Percentiles rank a stretch among this genome's conserved stretches.
These are phyloP conservation scores for Megalops cyprinoides DNA, from an alignment of 2,797 vertebrate species.

Conservation along the genomic window DNA sequence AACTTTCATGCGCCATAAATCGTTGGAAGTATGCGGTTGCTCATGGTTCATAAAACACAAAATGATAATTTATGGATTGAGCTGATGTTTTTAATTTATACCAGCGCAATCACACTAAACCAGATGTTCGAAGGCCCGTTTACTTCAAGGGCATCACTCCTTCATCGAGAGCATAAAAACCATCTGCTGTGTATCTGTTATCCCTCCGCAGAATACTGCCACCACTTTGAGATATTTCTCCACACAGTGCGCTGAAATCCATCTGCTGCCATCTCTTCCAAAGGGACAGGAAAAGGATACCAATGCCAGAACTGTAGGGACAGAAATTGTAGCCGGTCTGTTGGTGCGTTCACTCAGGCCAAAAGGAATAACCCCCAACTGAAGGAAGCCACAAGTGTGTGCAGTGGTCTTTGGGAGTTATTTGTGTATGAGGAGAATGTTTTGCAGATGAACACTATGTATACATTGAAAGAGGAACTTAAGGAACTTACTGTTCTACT, in stretches of 20 bases:
- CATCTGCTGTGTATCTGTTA: background rate
- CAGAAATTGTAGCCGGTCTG: background rate
- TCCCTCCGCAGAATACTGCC: background rate
- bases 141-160: slow-evolving; percentile 36
- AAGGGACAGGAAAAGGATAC: background rate
- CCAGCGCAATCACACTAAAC: slow-evolving; percentile 35
- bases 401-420: background rate
- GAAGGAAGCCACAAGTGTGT: background rate
- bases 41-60: slow-evolving; percentile 39
- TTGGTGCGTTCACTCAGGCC: background rate
- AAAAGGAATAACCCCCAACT: background rate
- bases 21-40: slow-evolving; percentile 15
- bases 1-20: slow-evolving; percentile 17
- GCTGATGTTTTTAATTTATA: slow-evolving; percentile 25
- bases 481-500: too few species aligned
- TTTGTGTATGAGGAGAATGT: too few species aligned
- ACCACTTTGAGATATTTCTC: background rate
- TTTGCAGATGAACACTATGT: too few species aligned
- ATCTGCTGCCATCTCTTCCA: background rate
- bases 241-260: background rate
- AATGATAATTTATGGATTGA: slow-evolving; percentile 41
- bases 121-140: slow-evolving; percentile 44
- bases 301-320: background rate
- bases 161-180: slow-evolving; percentile 12
- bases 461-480: too few species aligned